Evolutionary conservation across 2,888 invertebrate genomes (phyloP).

Genomic region (Amaurobius ferox): DNA sequence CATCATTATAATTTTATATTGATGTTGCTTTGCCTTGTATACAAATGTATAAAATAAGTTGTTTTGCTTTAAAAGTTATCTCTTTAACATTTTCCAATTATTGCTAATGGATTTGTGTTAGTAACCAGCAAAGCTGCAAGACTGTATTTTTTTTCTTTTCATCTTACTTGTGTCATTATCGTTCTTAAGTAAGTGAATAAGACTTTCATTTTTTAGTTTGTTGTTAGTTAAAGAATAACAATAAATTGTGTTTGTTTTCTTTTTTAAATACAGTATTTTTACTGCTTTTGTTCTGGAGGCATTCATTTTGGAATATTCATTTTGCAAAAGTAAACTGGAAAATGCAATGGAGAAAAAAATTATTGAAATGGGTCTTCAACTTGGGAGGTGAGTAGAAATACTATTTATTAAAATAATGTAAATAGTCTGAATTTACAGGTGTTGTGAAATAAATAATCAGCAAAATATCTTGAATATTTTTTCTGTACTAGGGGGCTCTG

Average conservation of each 20-base stretch:
- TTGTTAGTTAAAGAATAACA: background rate
- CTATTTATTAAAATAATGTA: no score
- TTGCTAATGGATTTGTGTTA: slow-evolving; percentile 78
- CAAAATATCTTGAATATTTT: no score
- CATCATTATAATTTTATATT: no score
- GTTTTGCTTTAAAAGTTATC: no score
- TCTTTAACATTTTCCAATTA: slow-evolving; percentile 74
- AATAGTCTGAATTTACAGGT: no score
- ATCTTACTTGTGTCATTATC: slow-evolving; percentile 78
- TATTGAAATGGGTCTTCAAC: slow-evolving; percentile 77
- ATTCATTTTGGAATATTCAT: slow-evolving; percentile 79
- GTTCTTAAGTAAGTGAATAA: slow-evolving; percentile 78
- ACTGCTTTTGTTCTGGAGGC: slow-evolving; percentile 80
- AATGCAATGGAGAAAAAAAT: slow-evolving; percentile 78
- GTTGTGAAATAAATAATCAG: no score
- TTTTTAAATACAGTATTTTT: slow-evolving; percentile 78
- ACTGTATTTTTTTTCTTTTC: slow-evolving; percentile 79
- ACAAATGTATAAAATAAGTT: no score
- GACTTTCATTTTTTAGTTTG: background rate
- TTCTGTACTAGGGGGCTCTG: no score
- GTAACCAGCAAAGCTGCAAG: slow-evolving; percentile 77
- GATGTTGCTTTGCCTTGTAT: no score
- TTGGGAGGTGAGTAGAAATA: slow-evolving; percentile 76
- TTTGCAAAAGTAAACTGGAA: slow-evolving; percentile 77
- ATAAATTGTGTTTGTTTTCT: background rate